Base-by-base conservation (phyloP, 2,113 vertebrate genomes). In the Gymnobelideus leadbeateri region DNA sequence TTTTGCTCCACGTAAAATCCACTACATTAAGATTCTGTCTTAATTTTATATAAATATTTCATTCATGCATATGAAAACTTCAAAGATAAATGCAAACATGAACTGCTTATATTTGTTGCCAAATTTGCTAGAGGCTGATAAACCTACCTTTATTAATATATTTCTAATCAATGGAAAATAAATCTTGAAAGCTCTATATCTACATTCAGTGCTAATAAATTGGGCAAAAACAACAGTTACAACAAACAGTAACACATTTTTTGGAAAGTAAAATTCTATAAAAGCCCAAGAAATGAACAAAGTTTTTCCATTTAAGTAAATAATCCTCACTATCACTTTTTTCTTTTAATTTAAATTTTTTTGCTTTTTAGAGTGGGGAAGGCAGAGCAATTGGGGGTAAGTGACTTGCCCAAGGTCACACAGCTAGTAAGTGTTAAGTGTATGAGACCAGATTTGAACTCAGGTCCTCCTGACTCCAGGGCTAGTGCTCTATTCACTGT, bases 141-240 rank as follows among this genome's bases (percentile, higher is more conserved):
- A 19, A 19, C 21, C n/a, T 57, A 49, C 37, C 7, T 14, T 53
- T 5, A 92, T 43, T 6, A 9, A 5, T 25, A 54, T 0, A 1
- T 6, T n/a, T 37, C 51, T 68, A 23, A 0, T 4, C 0, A 26
- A 46, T 9, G 1, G 54, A 68, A 91, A 95, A 92, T 24, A 10
- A 51, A n/a, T 16, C 0, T 0, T 1, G 16, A 21, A n/a, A 25
- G 95, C 52, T 90, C 51, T 50, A 84, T 8, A 43, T n/a, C 53
- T 7, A 0, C 3, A 1, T 24, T 52, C 1, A 26, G 90, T 55
- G 57, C 9, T 0, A 0, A 49, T 7, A 51, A 0, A 7, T 25
- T 26, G 50, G 21, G 50, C 3, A 92, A 51, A 43, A 89, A 53
- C 9, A 93, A 94, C 51, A 12, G 31, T 68, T 8, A 46, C 1